phyloP scores from a whole-genome alignment of 2,888 invertebrate genomes.

The Chesias legatella region DNA sequence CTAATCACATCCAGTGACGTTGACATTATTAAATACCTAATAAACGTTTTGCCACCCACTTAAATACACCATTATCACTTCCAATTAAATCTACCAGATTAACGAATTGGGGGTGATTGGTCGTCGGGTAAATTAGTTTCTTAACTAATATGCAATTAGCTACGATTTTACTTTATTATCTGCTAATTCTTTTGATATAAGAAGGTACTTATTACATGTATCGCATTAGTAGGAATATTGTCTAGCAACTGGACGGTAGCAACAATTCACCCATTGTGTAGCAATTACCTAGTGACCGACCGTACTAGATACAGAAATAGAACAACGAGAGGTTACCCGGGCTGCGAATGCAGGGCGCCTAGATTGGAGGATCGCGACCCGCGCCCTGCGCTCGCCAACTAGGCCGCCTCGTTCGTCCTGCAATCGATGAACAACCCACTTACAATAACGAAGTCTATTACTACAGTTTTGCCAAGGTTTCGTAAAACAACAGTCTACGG shows the following conservation, averaged over 20 bases:
- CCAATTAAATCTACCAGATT: neutral
- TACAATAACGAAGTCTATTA: constrained; percentile 25
- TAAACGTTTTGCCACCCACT: neutral
- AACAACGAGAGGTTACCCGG: constrained; percentile 53
- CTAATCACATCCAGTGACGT: constrained; percentile 53
- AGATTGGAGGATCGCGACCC: constrained; percentile 51
- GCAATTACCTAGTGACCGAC: constrained; percentile 30
- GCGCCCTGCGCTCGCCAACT: constrained; percentile 51
- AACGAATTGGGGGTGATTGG: too few relatives aligned
- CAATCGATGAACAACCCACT: constrained; percentile 54
- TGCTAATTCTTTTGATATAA: too few relatives aligned
- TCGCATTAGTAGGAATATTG: neutral
- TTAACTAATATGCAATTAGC: too few relatives aligned
- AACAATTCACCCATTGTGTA: constrained; percentile 7
- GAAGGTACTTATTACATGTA: too few relatives aligned
- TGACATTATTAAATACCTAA: constrained; percentile 36
- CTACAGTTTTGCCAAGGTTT: constrained; percentile 6
- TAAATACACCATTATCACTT: neutral
- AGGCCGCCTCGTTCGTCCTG: constrained; percentile 54
- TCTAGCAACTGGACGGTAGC: neutral
- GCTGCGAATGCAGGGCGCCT: constrained; percentile 50
- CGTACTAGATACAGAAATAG: constrained; percentile 51
- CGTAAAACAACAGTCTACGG: constrained; percentile 14
- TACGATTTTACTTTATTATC: too few relatives aligned
- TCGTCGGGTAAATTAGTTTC: too few relatives aligned